phyloP scores from a whole-genome alignment of 2,888 invertebrate genomes.

The Parascotia fuliginaria region DNA sequence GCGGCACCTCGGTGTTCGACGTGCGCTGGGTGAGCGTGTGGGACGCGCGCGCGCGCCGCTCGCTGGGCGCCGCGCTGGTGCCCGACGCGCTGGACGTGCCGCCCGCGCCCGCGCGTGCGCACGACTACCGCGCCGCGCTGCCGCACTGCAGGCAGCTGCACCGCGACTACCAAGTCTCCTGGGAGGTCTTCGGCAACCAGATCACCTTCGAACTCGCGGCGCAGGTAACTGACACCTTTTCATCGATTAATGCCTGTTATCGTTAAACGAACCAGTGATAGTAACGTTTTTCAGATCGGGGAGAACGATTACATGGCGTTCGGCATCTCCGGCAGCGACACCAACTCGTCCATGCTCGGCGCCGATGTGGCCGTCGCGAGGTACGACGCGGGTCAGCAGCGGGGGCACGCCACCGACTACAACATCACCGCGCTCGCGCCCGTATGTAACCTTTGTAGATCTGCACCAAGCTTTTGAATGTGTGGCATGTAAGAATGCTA shows the following conservation, averaged over 20 bases:
- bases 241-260: no score
- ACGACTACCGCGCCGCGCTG: constrained; percentile 84
- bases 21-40: constrained; percentile 94
- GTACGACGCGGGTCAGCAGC: constrained; percentile 86
- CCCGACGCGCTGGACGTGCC: constrained; percentile 93
- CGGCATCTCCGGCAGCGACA: constrained; percentile 92
- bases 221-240: constrained; percentile 83
- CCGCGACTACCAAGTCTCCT: constrained; percentile 92
- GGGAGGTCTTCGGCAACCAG: constrained; percentile 96
- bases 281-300: constrained; percentile 72
- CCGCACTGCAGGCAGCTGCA: constrained; percentile 95
- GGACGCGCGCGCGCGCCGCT: constrained; percentile 83
- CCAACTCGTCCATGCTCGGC: constrained; percentile 92
- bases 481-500: no score
- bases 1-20: constrained; percentile 92
- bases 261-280: background rate
- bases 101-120: constrained; percentile 87
- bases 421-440: constrained; percentile 93
- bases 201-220: constrained; percentile 94
- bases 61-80: constrained; percentile 86
- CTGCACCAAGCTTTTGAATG: no score
- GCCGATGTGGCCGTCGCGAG: constrained; percentile 93
- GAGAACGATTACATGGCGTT: constrained; percentile 95
- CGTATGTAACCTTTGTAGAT: constrained; percentile 67
- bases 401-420: constrained; percentile 93